Percentiles rank a stretch among this genome's conserved stretches.
phyloP scores from a whole-genome alignment of 2,888 invertebrate genomes.

The Synanthedon vespiformis region DNA sequence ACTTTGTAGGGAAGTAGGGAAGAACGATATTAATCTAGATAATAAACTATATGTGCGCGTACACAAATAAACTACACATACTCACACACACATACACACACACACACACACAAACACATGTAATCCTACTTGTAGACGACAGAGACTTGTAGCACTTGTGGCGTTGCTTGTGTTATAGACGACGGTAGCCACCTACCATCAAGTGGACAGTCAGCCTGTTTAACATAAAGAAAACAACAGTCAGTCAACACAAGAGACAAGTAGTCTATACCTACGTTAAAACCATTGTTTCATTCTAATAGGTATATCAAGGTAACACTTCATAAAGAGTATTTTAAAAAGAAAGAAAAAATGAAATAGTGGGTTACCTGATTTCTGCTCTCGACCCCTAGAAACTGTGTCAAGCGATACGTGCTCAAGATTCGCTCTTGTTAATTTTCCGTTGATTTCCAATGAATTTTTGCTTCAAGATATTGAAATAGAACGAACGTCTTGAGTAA shows the following conservation, averaged over 20 bases:
- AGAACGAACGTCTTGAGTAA: background rate
- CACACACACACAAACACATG: too few species aligned
- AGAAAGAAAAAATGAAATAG: background rate
- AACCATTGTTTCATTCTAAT: slow-evolving; percentile 2
- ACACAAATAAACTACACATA: too few species aligned
- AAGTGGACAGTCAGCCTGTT: too few species aligned
- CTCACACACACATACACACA: too few species aligned
- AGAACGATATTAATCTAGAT: too few species aligned
- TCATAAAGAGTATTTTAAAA: background rate
- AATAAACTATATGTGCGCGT: too few species aligned
- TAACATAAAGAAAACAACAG: background rate
- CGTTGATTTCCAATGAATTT: slow-evolving; percentile 3
- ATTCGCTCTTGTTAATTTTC: slow-evolving; percentile 3
- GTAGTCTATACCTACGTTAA: background rate
- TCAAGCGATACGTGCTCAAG: slow-evolving; percentile 8
- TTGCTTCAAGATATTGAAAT: slow-evolving; percentile 4
- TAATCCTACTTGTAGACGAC: too few species aligned
- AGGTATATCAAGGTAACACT: background rate
- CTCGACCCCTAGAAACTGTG: slow-evolving; percentile 3
- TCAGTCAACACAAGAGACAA: background rate
- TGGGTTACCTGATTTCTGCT: slow-evolving; percentile 1
- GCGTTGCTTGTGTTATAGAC: too few species aligned
- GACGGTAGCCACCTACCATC: too few species aligned
- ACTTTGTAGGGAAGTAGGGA: too few species aligned
- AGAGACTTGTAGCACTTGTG: too few species aligned